Conservation (phyloP, 2,888 invertebrate species). For the Epistrophe grossulariae region DNA sequence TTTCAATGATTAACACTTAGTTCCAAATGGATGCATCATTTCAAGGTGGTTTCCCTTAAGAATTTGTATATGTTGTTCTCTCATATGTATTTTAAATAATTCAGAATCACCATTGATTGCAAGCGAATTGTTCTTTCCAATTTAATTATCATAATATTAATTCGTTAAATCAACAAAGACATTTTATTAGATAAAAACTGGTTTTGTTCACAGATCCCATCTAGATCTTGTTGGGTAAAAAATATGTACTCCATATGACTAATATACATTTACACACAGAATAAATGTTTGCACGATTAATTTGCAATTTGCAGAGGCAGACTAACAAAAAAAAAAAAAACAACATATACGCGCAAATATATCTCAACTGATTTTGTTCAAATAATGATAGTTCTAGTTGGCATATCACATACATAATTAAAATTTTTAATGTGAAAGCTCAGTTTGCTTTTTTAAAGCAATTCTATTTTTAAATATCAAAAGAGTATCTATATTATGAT, state of each 20-base stretch:
- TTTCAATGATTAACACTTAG: neutral
- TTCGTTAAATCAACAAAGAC: neutral
- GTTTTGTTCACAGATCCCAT: neutral
- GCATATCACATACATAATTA: neutral
- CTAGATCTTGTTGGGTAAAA: neutral
- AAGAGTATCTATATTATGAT: neutral
- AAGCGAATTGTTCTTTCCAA: neutral
- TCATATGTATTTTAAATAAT: neutral
- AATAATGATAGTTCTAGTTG: neutral
- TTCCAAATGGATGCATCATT: conserved; percentile 2
- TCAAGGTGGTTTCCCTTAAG: neutral
- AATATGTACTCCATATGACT: neutral
- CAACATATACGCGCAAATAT: too few relatives aligned
- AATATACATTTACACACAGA: neutral
- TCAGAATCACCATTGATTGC: neutral
- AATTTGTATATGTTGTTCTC: neutral
- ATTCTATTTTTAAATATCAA: neutral
- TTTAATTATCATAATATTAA: conserved; percentile 29
- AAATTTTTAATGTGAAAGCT: neutral
- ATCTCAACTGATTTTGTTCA: neutral
- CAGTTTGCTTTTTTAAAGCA: neutral
- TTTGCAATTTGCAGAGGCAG: neutral
- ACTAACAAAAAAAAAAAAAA: neutral
- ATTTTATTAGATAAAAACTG: conserved; percentile 18
- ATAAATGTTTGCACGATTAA: neutral